Evolutionary conservation across 1,140 invertebrate species (phyloP).

Genomic region (Drosophila tropicalis): DNA sequence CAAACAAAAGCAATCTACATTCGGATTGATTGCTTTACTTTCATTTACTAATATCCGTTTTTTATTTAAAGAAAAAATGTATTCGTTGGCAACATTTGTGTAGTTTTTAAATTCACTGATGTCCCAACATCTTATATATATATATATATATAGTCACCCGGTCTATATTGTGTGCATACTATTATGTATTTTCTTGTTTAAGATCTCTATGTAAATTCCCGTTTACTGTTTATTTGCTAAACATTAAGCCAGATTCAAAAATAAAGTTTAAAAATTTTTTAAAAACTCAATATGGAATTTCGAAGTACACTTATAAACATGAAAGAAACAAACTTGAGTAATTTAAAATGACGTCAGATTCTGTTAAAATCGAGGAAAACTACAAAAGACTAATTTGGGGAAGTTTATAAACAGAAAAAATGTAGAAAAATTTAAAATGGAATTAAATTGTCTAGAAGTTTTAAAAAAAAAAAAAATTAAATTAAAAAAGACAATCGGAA

Average conservation of each 20-base stretch:
- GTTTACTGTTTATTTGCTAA: slow-evolving; percentile 66
- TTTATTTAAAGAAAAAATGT: background rate
- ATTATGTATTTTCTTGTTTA: slow-evolving; percentile 52
- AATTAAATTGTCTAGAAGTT: no score
- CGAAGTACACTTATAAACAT: no score
- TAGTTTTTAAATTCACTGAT: slow-evolving; percentile 54
- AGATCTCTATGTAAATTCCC: slow-evolving; percentile 77
- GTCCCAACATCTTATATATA: slow-evolving; percentile 4
- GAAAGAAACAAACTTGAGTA: no score
- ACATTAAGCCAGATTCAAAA: slow-evolving; percentile 51
- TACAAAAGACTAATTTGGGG: no score
- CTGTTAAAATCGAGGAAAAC: no score
- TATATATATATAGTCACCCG: slow-evolving; percentile 15
- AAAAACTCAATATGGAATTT: slow-evolving; percentile 12
- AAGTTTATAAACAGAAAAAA: no score
- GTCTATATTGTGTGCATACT: slow-evolving; percentile 51
- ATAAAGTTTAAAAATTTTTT: slow-evolving; percentile 62
- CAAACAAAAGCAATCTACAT: slow-evolving; percentile 3
- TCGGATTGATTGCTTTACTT: background rate
- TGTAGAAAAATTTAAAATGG: no score
- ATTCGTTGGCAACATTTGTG: slow-evolving; percentile 30
- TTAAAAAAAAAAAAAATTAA: no score
- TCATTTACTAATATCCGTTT: background rate
- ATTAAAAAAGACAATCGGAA: no score
- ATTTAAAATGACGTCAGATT: no score